Evolutionary conservation across 2,888 invertebrate genomes (phyloP).

Genomic region (Acronicta psi): DNA sequence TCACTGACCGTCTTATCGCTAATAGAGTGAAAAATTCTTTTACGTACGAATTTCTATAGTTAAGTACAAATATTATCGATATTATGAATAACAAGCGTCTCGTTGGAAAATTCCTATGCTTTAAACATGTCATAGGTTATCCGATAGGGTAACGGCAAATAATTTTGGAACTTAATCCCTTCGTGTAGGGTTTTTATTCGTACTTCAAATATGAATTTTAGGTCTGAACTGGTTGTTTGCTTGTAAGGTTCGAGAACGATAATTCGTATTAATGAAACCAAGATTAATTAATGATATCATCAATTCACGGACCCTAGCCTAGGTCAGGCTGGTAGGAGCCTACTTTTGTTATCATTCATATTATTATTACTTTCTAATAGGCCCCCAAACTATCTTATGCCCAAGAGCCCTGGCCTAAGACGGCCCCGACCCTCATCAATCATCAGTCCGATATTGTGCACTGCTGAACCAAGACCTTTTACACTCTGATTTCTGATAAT

Average conservation of each 20-base stretch:
- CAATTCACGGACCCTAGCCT: too few relatives aligned
- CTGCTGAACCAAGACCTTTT: too few relatives aligned
- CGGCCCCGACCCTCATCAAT: too few relatives aligned
- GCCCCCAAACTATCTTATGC: too few relatives aligned
- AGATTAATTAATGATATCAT: too few relatives aligned
- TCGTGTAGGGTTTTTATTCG: conserved; percentile 22
- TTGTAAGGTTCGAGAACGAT: not conserved
- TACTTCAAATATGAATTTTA: not conserved
- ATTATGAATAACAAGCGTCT: conserved; percentile 28
- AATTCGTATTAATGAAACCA: too few relatives aligned
- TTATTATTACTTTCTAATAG: too few relatives aligned
- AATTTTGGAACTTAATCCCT: conserved; percentile 41
- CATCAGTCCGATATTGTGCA: too few relatives aligned
- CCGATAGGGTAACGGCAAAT: conserved; percentile 16
- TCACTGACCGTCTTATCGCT: conserved; percentile 35
- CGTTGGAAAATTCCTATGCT: conserved; percentile 51
- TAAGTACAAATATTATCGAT: conserved; percentile 24
- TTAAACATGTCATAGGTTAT: conserved; percentile 49
- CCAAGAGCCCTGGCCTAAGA: too few relatives aligned
- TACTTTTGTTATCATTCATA: too few relatives aligned
- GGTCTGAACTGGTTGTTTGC: not conserved
- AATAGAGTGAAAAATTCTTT: conserved; percentile 36
- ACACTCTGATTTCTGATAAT: too few relatives aligned
- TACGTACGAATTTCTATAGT: conserved; percentile 41
- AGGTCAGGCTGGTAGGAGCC: too few relatives aligned